These are phyloP conservation scores for Apteryx owenii DNA, from an alignment of 2,113 vertebrate species.

Conservation along the genomic window DNA sequence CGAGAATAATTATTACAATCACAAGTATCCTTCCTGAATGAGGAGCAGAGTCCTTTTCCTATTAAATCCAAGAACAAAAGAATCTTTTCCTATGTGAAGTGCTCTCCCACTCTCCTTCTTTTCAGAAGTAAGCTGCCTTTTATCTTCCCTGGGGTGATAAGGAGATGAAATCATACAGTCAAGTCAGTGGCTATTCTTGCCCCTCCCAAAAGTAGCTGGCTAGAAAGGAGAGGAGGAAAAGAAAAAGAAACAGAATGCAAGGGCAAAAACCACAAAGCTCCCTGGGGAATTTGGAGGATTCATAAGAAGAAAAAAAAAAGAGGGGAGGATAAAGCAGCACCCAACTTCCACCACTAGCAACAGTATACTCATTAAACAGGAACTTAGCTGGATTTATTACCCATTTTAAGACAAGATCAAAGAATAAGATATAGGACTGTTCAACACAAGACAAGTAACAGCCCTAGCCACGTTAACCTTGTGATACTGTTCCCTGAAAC, in stretches of 20 bases:
- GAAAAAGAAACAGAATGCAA: background rate
- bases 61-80: background rate
- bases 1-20: background rate
- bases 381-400: background rate
- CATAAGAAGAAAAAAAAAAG: accelerated
- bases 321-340: background rate
- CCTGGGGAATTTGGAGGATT: background rate
- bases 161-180: background rate
- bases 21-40: background rate
- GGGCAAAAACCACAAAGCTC: background rate
- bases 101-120: background rate
- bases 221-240: background rate
- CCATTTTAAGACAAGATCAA: background rate
- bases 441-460: background rate
- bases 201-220: background rate
- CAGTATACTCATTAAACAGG: background rate
- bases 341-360: background rate
- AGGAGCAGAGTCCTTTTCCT: background rate
- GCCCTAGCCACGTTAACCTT: background rate
- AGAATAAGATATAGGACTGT: background rate
- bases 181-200: background rate
- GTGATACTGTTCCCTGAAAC: background rate
- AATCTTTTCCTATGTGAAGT: background rate
- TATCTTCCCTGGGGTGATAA: background rate
- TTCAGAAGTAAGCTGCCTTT: background rate